Evolutionary conservation across 53 echinoderm and acorn worm species (phyloP).

Genomic region (Pentamera pediparva): DNA sequence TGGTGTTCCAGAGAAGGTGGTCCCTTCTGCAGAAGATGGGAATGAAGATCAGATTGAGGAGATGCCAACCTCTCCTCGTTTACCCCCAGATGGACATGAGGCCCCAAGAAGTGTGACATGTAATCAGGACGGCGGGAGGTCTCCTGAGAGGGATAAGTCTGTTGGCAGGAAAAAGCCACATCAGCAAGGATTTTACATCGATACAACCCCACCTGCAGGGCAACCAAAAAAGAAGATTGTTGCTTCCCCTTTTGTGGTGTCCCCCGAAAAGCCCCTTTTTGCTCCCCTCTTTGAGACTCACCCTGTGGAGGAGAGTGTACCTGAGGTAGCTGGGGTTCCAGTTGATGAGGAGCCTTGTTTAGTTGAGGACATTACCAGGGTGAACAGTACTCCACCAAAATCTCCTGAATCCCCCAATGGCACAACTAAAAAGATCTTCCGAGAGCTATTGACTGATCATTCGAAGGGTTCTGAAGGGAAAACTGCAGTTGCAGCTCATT

Average conservation of each 20-base stretch:
- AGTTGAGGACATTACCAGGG: slow-evolving; percentile 71
- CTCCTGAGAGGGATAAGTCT: background rate
- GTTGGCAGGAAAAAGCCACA: background rate
- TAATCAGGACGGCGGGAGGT: background rate
- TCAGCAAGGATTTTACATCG: background rate
- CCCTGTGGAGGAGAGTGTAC: background rate
- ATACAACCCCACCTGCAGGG: background rate
- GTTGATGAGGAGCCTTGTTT: slow-evolving; percentile 72
- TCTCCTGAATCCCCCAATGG: slow-evolving; percentile 27
- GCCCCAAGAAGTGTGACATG: slow-evolving; percentile 58
- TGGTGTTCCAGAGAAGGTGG: slow-evolving; percentile 14
- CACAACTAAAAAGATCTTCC: slow-evolving; percentile 28
- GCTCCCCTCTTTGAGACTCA: background rate
- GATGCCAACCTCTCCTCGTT: slow-evolving; percentile 66
- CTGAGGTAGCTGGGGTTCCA: slow-evolving; percentile 33
- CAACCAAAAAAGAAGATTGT: slow-evolving; percentile 6
- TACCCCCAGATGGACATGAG: slow-evolving; percentile 94
- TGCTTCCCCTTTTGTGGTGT: slow-evolving; percentile 13
- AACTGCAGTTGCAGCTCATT: too few species aligned
- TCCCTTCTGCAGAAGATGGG: background rate
- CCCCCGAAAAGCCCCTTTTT: slow-evolving; percentile 1
- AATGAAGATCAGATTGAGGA: background rate
- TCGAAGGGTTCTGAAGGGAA: too few species aligned
- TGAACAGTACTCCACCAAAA: slow-evolving; percentile 9
- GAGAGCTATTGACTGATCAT: too few species aligned